These are phyloP conservation scores for Rhynchomys soricoides DNA, from an alignment of 2,113 vertebrate genomes.

Conservation along the genomic window DNA sequence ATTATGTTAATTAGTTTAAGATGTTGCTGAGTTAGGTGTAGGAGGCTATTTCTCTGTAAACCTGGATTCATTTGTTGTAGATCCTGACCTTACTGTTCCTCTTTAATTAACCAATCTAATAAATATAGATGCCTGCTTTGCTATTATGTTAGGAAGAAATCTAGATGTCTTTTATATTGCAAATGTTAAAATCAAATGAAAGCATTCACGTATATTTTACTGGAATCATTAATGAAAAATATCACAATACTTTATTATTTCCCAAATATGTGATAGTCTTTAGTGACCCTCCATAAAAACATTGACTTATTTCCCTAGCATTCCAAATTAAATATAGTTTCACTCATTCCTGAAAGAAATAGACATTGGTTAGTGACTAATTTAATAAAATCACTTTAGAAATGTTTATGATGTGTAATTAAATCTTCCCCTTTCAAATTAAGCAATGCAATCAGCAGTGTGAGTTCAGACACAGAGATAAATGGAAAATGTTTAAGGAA, in stretches of 20 bases:
- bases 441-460: constrained; percentile 1
- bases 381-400: constrained; percentile 59
- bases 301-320: background rate
- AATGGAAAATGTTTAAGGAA: constrained; percentile 60
- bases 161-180: background rate
- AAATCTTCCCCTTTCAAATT: constrained; percentile 19
- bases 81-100: background rate
- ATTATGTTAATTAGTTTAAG: constrained; percentile 22
- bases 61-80: background rate
- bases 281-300: background rate
- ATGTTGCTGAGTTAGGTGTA: background rate
- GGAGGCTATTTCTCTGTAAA: background rate
- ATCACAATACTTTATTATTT: background rate
- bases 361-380: constrained; percentile 25
- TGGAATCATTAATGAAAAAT: background rate
- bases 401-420: constrained; percentile 12
- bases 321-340: constrained; percentile 33
- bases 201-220: no score
- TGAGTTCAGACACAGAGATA: background rate
- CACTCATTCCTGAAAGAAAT: background rate
- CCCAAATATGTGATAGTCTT: background rate
- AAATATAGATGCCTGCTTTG: background rate
- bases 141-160: constrained; percentile 34
- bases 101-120: background rate
- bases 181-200: constrained; percentile 45